Evolutionary conservation across 2,113 vertebrate species (phyloP), one percentile per base, ranked within the genome.

Genomic region (Octodon degus): DNA sequence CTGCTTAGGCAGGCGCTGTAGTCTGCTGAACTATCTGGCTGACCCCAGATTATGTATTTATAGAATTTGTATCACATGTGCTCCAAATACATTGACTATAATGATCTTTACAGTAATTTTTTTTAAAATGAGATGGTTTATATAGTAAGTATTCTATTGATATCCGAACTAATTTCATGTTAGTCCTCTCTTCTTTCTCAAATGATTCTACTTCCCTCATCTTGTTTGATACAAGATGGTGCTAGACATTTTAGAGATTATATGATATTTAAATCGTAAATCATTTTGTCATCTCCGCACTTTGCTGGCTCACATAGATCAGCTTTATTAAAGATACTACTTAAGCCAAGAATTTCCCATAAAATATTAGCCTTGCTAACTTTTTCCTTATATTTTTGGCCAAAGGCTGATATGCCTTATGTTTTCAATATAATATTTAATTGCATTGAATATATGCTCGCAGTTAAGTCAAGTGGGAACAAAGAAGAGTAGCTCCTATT

Each of bases 321-420:
- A 92, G 55, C 34, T 96, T 97, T 98, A 98, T 98, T 97, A 97
- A 98, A 30, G 97, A 95, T 92, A 95, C 72, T 77, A 67, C 94
- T 82, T 94, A 93, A 92, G 96, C 96, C 96, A 98, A 97, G 85
- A 97, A 97, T 95, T 96, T 96, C 50, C 77, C 90, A 95, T 96
- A 94, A 97, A 97, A 89, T 96, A 93, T 58, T 93, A 96, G 14
- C 37, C 67, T 86, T 93, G 85, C 96, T 97, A 96, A 90, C 80
- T 96, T 92, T 89, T 85, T 80, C 89, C 88, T 92, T 89, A 88
- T 34, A 22, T 86, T 88, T 94, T 92, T 97, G 96, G 97, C 93
- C 60, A 83, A 68, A 92, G 89, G 60, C 94, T 89, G 95, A 76
- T 88, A 91, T 86, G 85, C 50, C 85, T 96, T 96, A 60, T 93